Base-by-base conservation (phyloP, 2,888 invertebrate genomes). In the Agonopterix subpropinquella region DNA sequence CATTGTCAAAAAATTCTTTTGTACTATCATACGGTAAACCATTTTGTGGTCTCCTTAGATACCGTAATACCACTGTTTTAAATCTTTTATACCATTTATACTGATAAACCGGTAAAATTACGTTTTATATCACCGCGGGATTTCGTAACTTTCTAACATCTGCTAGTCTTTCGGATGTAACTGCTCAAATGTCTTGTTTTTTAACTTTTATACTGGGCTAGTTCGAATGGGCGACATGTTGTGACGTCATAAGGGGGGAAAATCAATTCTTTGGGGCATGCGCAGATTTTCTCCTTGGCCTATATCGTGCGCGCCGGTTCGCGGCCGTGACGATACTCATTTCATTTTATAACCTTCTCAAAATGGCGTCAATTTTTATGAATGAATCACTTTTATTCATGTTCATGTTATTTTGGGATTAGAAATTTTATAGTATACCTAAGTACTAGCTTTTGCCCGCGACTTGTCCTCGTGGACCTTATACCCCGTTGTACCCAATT, bases 251-350 rank as follows among this genome's bases (percentile, higher is more conserved):
- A 48, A 57, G 18, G 41, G n/a, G 45, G 57, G 52, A 69, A 82
- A 80, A 86, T 88, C 88, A 74, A 88, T 88, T 59, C 58, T 70
- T 73, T 69, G 52, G 67, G 59, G 80, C 87, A 77, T 77, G 87
- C 86, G 81, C 77, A 68, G 61, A 66, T 51, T 65, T 71, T 78
- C 70, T 67, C 83, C 82, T 82, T 83, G 84, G 78, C 84, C 82
- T 76, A 82, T 72, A 67, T 79, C 57, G 57, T 53, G 51, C 55
- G 15, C 64, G 64, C 61, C 61, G 63, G 57, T 65, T 65, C 67
- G 60, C 64, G 72, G 59, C 73, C 77, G 73, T 80, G 77, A 72
- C 66, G 61, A 62, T 64, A 65, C 62, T 59, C 59, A 65, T 72
- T 71, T 72, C 54, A 53, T 67, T 71, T 71, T 65, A 67, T 70